Conservation (phyloP, 2,888 invertebrate genomes). For the Stramonita haemastoma region DNA sequence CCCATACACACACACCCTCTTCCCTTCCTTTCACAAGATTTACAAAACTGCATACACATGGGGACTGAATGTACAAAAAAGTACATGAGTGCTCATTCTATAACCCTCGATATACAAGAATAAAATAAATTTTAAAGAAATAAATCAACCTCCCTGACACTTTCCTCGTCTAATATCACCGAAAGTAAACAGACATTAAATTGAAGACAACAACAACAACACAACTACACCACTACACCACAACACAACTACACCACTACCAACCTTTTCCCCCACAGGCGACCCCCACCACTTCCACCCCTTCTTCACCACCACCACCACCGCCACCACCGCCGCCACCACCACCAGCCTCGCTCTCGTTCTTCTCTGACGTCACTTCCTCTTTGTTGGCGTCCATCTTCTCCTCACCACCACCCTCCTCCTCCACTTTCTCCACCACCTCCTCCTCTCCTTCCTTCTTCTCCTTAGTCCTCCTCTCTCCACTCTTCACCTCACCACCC, state of each 20-base stretch:
- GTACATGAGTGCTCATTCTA: too few relatives aligned
- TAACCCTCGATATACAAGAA: too few relatives aligned
- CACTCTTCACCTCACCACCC: conserved; percentile 18
- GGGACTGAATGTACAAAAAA: too few relatives aligned
- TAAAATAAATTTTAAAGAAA: too few relatives aligned
- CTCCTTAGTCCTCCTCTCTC: background rate
- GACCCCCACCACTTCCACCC: background rate
- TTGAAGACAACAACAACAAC: background rate
- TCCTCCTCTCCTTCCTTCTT: conserved; percentile 29
- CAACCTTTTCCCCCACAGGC: background rate
- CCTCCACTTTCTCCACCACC: conserved; percentile 24
- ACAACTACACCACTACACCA: background rate
- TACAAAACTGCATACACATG: too few relatives aligned
- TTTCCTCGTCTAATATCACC: too few relatives aligned
- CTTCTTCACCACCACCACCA: background rate
- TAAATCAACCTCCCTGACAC: too few relatives aligned
- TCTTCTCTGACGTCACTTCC: conserved; percentile 13
- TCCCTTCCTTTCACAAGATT: too few relatives aligned
- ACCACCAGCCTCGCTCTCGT: background rate
- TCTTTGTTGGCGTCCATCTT: conserved; percentile 35
- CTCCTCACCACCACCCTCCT: conserved; percentile 30
- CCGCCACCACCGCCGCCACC: conserved; percentile 2
- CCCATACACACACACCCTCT: too few relatives aligned
- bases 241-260: background rate
- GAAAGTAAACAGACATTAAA: too few relatives aligned